Base-by-base conservation (phyloP, 2,888 invertebrate genomes). In the Lymantria monacha region DNA sequence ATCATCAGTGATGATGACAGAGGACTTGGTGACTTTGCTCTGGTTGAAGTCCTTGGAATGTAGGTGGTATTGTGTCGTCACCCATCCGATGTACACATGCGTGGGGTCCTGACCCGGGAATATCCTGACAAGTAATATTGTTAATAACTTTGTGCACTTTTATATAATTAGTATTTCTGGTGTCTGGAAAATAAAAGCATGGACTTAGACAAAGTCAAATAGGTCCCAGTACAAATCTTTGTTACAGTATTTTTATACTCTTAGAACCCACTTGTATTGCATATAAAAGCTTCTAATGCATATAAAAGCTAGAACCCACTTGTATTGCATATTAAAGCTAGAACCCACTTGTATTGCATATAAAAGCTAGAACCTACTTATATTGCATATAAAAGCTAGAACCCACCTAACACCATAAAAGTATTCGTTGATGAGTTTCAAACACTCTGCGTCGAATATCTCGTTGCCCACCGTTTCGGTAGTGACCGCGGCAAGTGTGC, bases 51-150 rank as follows among this genome's bases (percentile, higher is more conserved):
- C 96, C 68, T 95, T 96, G 53, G 97, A 97, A 73, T 97, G 96
- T 46, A 97, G 88, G 77, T 98, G 97, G 83, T 98, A 99, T 78
- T 98, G 98, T 0, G 99, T 98, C 0, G 99, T 99, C 46, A 99
- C 99, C 99, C 99, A 99, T 13, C 99, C 99, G 0, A 99, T 96
- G 83, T 97, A 99, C 22, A 99, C 97, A 78, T 97, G 97, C 0
- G 95, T 95, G 0, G 98, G 97, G 78, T 98, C 98, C 85, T 98
- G 98, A 49, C 98, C 98, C 37, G 98, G 98, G 83, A 97, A 98
- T 59, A 98, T 96, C 57, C 96, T 92, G 55, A 93, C 66, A 67
- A 64, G 65, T n/a, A 13, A 22, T 5, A 22, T 3, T 22, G 22
- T 22, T 30, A n/a, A 30, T 8, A 5, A n/a, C 30, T 12, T 15